phyloP scores from a whole-genome alignment of 2,113 vertebrate species.

The Tricholaema leucomelas region DNA sequence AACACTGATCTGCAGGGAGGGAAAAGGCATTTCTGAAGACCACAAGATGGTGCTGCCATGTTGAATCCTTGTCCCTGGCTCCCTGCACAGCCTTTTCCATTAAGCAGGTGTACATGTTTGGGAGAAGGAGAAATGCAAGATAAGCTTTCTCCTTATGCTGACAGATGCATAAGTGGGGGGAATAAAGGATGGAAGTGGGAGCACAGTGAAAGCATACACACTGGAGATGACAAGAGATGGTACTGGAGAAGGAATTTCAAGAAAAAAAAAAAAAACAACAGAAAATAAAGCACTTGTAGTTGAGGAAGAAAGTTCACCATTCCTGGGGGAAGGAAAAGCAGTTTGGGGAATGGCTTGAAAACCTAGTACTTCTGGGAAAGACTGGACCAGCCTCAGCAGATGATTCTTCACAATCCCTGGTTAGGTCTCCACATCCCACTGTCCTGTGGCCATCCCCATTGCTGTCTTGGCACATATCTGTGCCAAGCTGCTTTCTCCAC shows the following conservation, averaged over 20 bases:
- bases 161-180: background rate
- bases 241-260: background rate
- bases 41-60: background rate
- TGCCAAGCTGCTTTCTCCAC: background rate
- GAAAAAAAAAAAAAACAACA: background rate
- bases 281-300: background rate
- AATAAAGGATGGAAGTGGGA: background rate
- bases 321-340: background rate
- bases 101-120: accelerated
- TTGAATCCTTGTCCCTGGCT: background rate
- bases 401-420: background rate
- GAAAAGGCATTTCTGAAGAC: background rate
- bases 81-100: background rate
- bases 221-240: background rate
- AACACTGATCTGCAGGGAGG: background rate
- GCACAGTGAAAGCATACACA: background rate
- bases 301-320: background rate
- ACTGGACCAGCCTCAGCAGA: background rate
- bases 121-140: accelerated
- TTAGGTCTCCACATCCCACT: background rate
- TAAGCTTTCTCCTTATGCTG: background rate
- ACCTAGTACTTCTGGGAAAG: background rate
- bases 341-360: background rate
- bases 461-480: background rate
- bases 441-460: background rate